phyloP scores from a whole-genome alignment of 2,888 invertebrate genomes.

The Willowsia nigromaculata region DNA sequence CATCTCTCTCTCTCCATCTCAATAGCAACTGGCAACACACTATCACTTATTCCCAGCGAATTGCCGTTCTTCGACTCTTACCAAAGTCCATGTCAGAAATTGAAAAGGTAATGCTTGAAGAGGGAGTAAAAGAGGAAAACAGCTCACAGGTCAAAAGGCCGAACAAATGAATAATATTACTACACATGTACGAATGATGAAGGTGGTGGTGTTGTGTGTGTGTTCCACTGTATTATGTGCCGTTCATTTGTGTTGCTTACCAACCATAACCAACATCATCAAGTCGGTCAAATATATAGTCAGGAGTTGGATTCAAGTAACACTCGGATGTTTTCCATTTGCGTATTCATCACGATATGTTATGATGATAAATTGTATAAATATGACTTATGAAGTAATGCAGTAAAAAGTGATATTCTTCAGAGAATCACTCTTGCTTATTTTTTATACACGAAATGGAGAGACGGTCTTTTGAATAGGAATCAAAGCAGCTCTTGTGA shows the following conservation, averaged over 20 bases:
- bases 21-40: background rate
- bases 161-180: conserved; percentile 28
- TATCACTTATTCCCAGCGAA: background rate
- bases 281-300: background rate
- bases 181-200: background rate
- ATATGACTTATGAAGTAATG: background rate
- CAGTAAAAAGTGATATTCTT: background rate
- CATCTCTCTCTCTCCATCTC: background rate
- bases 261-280: background rate
- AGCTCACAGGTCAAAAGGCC: conserved; percentile 19
- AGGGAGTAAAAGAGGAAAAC: background rate
- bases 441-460: background rate
- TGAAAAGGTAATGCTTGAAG: background rate
- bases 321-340: background rate
- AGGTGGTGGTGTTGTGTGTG: background rate
- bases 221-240: background rate
- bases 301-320: background rate
- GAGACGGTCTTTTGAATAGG: conserved; percentile 4
- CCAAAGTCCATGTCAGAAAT: background rate
- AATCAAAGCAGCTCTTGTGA: conserved; percentile 9
- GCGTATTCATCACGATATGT: background rate
- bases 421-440: background rate
- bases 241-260: background rate
- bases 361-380: conserved; percentile 17
- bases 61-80: background rate